A percentile compares a stretch with the other conserved stretches of the same genome.
Conservation (phyloP, 2,113 vertebrate species). For the Mesoclemmys tuberculata region DNA sequence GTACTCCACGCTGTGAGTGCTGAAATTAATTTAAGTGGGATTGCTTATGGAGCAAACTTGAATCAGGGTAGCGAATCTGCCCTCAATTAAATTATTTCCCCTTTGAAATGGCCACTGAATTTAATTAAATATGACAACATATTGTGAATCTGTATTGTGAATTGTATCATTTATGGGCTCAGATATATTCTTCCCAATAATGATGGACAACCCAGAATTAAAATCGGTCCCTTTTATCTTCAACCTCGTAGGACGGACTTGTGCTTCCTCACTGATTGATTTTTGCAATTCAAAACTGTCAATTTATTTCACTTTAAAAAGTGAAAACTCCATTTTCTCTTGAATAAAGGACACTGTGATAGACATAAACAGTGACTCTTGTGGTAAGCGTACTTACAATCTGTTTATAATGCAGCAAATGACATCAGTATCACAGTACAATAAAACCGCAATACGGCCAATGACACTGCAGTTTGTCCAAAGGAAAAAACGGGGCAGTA, state of each 20-base stretch:
- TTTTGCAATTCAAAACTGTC: not conserved
- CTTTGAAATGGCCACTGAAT: not conserved
- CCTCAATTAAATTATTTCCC: not conserved
- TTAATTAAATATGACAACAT: not conserved
- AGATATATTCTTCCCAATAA: not conserved
- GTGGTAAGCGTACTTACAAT: not conserved
- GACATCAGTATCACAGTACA: not conserved
- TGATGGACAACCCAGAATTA: not conserved
- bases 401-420: not conserved
- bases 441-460: not conserved
- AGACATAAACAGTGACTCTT: not conserved
- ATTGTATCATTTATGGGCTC: accelerated
- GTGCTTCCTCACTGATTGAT: not conserved
- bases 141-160: not conserved
- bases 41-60: not conserved
- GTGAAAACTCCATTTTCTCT: not conserved
- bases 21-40: not conserved
- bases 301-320: not conserved
- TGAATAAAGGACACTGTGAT: not conserved
- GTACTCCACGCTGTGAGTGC: not conserved
- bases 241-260: not conserved
- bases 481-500: not conserved
- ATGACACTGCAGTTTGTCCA: not conserved
- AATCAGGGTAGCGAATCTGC: not conserved
- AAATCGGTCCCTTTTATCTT: not conserved